These are phyloP conservation scores for Gopherus flavomarginatus DNA, from an alignment of 2,113 vertebrate genomes.

Conservation along the genomic window DNA sequence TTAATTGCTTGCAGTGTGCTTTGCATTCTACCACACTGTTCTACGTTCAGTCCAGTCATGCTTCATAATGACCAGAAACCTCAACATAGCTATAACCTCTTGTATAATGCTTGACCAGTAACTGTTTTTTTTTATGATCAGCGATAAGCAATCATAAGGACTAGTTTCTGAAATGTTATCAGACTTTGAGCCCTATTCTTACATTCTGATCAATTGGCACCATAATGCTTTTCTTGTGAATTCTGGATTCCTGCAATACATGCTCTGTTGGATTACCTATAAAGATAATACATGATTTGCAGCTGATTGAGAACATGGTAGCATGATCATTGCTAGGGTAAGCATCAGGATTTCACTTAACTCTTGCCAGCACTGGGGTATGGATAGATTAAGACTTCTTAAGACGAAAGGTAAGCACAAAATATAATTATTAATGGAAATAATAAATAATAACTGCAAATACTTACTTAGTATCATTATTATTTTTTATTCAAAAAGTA, in stretches of 20 bases:
- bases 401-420: background rate
- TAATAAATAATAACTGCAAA: background rate
- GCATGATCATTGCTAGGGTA: background rate
- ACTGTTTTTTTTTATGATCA: background rate
- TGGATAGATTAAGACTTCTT: background rate
- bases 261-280: background rate
- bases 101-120: background rate
- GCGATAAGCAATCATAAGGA: background rate
- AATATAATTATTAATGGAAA: background rate
- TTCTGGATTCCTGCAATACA: background rate
- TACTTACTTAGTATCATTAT: background rate
- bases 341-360: background rate
- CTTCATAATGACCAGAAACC: background rate
- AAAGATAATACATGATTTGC: background rate
- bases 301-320: background rate
- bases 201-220: background rate
- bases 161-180: background rate
- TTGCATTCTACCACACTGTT: background rate
- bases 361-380: background rate
- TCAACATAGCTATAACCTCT: background rate
- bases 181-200: background rate
- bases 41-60: background rate
- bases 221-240: background rate
- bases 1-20: background rate
- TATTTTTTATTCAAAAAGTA: background rate